Percentiles rank a stretch among this genome's conserved stretches.
These are phyloP conservation scores for Tolmerus cingulatus DNA, from an alignment of 2,888 invertebrate genomes.

Conservation along the genomic window DNA sequence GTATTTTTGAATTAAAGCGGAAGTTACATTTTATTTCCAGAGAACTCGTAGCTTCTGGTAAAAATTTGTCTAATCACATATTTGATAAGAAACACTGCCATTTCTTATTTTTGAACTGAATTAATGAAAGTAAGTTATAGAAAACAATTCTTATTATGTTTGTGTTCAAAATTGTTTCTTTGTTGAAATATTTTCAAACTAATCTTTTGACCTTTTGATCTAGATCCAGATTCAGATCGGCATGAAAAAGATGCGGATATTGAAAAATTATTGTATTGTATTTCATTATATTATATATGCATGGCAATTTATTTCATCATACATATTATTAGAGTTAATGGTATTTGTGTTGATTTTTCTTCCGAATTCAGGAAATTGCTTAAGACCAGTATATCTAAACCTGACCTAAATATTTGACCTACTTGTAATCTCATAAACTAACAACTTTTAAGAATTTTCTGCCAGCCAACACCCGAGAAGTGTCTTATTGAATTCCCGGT, in stretches of 20 bases:
- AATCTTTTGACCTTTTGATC: no score
- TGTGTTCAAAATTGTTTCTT: no score
- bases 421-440: background rate
- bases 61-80: background rate
- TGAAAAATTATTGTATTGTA: no score
- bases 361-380: background rate
- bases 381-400: background rate
- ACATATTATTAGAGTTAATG: no score
- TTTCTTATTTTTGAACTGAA: no score
- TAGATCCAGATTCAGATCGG: no score
- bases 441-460: background rate
- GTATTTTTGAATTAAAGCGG: background rate
- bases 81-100: background rate
- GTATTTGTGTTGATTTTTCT: no score
- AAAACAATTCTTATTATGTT: background rate
- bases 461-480: background rate
- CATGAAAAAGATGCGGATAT: no score
- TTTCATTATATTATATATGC: no score
- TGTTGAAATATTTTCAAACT: no score
- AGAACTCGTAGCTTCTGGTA: background rate
- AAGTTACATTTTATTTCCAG: background rate
- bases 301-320: no score
- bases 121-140: background rate
- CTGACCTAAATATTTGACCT: background rate
- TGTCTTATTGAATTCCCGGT: background rate